phyloP scores from a whole-genome alignment of 1,140 invertebrate species.

The Musca vetustissima region DNA sequence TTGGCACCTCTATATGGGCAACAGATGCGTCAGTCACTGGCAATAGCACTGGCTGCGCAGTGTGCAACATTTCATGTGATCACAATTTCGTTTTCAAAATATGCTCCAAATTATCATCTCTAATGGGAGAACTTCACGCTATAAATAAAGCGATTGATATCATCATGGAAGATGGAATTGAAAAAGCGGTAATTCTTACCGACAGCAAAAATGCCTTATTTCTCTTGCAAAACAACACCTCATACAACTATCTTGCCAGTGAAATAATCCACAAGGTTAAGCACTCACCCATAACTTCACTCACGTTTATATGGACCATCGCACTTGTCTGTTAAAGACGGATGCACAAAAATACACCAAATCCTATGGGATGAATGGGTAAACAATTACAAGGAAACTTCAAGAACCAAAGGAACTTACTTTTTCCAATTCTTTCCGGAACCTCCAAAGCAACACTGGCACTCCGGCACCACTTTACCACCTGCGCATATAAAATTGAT shows the following conservation, averaged over 20 bases:
- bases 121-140: neutral
- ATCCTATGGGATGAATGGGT: conserved; percentile 3
- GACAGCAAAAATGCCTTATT: neutral
- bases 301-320: neutral
- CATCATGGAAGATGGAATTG: neutral
- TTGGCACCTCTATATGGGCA: neutral
- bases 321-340: neutral
- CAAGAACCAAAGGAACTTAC: too few relatives aligned
- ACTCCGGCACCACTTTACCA: too few relatives aligned
- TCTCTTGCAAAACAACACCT: neutral
- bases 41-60: neutral
- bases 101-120: neutral
- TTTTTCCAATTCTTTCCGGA: too few relatives aligned
- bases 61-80: neutral
- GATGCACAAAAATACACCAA: neutral
- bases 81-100: neutral
- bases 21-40: neutral
- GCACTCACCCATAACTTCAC: neutral
- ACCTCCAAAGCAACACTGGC: too few relatives aligned
- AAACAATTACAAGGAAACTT: neutral
- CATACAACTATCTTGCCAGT: neutral
- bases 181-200: neutral
- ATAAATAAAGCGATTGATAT: neutral
- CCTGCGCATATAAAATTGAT: too few relatives aligned
- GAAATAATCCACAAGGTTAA: neutral